Percentiles rank a stretch among this genome's conserved stretches.
These are phyloP conservation scores for Sisor rabdophorus DNA, from an alignment of 2,113 vertebrate species.

Conservation along the genomic window DNA sequence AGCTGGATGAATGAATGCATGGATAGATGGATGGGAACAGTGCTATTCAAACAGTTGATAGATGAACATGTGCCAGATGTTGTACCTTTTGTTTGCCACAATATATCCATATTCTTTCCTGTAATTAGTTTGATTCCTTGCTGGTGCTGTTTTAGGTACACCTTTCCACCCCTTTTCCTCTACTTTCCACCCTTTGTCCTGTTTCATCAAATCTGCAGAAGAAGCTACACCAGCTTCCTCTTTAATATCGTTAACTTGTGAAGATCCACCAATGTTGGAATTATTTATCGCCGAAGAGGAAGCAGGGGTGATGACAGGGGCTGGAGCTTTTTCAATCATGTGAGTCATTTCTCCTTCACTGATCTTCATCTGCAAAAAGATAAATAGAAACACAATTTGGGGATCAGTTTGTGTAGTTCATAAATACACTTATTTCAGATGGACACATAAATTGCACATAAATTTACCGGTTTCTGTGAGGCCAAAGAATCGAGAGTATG, in stretches of 20 bases:
- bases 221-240: constrained; percentile 12
- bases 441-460: constrained; percentile 14
- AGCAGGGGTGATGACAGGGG: constrained; percentile 27
- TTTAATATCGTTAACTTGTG: constrained; percentile 6
- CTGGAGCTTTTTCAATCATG: constrained; percentile 43
- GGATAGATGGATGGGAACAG: too few species aligned
- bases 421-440: constrained; percentile 24
- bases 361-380: constrained; percentile 48
- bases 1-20: too few species aligned
- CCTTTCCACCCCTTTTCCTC: constrained; percentile 35
- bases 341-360: constrained; percentile 62
- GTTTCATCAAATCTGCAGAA: constrained; percentile 1
- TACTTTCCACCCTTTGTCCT: constrained; percentile 33
- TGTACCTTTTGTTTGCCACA: constrained; percentile 83
- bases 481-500: neutral
- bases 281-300: constrained; percentile 6
- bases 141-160: constrained; percentile 17
- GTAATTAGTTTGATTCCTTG: constrained; percentile 18
- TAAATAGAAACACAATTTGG: neutral
- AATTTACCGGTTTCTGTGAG: constrained; percentile 29
- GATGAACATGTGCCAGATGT: neutral
- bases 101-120: constrained; percentile 82
- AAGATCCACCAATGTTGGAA: neutral
- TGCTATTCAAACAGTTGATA: constrained; percentile 9
- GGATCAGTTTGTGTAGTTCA: neutral